Evolutionary conservation across 2,888 invertebrate species (phyloP).

Genomic region (Cerastis leucographa): DNA sequence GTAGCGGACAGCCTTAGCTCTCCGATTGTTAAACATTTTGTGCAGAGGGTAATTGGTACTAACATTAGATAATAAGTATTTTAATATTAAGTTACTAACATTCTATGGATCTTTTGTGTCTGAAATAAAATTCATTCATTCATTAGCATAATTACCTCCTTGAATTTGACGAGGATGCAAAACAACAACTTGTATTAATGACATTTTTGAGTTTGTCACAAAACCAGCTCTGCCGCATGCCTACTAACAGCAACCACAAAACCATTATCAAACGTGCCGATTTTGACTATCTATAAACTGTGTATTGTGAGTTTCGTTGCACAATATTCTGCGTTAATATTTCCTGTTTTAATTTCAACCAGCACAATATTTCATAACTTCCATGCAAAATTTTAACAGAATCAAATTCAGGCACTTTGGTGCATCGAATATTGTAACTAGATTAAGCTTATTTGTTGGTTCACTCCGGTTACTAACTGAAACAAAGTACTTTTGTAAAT

Average conservation of each 20-base stretch:
- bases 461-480: constrained; percentile 9
- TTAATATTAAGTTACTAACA: no score
- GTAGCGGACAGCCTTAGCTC: no score
- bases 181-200: neutral
- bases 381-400: constrained; percentile 49
- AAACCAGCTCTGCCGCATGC: neutral
- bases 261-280: neutral
- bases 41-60: no score
- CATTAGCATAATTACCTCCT: no score
- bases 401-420: constrained; percentile 49
- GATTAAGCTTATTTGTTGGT: constrained; percentile 39
- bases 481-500: constrained; percentile 16
- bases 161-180: no score
- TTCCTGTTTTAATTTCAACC: constrained; percentile 39
- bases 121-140: no score
- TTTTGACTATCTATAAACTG: neutral
- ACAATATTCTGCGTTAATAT: constrained; percentile 19
- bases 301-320: neutral
- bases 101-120: no score
- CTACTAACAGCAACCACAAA: neutral
- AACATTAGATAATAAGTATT: no score
- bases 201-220: neutral
- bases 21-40: no score
- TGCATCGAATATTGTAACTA: constrained; percentile 42
- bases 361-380: constrained; percentile 40